Conservation (phyloP, 2,888 invertebrate genomes). For the Caenorhabditis sp. region DNA sequence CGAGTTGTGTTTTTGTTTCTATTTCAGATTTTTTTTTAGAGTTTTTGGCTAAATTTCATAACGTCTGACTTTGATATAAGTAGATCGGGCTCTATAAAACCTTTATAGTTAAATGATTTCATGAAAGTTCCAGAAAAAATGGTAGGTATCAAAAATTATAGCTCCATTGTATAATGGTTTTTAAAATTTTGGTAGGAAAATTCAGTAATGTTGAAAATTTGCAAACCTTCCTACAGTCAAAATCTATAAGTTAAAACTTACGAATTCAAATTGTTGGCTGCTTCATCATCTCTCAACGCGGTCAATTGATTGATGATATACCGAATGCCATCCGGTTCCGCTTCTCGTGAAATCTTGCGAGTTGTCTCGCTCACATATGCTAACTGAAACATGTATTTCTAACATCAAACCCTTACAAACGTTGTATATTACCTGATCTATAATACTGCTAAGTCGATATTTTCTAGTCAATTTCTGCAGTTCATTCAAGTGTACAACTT, state of each 20-base stretch:
- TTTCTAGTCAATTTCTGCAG: constrained; percentile 70
- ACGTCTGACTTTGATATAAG: too few relatives aligned
- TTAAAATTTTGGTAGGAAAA: too few relatives aligned
- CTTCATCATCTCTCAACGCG: constrained; percentile 64
- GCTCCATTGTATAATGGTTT: too few relatives aligned
- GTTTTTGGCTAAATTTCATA: too few relatives aligned
- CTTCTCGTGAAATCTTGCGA: constrained; percentile 41
- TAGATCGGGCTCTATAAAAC: too few relatives aligned
- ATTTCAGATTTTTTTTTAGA: too few relatives aligned
- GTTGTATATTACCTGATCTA: constrained; percentile 58
- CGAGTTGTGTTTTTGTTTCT: too few relatives aligned
- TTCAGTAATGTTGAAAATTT: too few relatives aligned
- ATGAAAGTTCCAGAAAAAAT: too few relatives aligned
- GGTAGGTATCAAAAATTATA: too few relatives aligned
- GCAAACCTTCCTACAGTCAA: too few relatives aligned
- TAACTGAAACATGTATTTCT: constrained; percentile 42
- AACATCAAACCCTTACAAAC: neutral
- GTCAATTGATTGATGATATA: constrained; percentile 63
- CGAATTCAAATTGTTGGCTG: constrained; percentile 40
- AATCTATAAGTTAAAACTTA: constrained; percentile 5
- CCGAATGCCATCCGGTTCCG: constrained; percentile 53
- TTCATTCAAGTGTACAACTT: constrained; percentile 67
- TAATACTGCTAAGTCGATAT: constrained; percentile 68
- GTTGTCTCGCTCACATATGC: constrained; percentile 56
- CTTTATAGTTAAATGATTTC: too few relatives aligned